Evolutionary conservation across 2,888 invertebrate genomes (phyloP).

Genomic region (Kryphioiulus occultus): DNA sequence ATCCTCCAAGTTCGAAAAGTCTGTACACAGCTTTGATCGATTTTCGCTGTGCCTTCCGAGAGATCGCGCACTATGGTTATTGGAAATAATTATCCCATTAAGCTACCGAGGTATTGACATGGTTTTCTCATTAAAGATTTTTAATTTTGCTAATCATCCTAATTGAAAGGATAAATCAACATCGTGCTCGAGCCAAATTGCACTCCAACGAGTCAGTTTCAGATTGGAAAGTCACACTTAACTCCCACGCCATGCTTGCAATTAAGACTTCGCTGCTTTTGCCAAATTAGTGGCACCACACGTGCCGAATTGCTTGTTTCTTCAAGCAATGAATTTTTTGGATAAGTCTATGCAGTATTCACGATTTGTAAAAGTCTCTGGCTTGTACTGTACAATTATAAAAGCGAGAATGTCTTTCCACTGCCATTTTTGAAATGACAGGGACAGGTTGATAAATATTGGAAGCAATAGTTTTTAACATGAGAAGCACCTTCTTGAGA

Average conservation of each 20-base stretch:
- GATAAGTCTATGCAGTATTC: too few relatives aligned
- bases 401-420: too few relatives aligned
- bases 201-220: not conserved
- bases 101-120: constrained; percentile 5
- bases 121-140: not conserved
- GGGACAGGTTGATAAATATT: too few relatives aligned
- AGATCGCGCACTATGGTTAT: not conserved
- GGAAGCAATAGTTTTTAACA: too few relatives aligned
- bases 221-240: not conserved
- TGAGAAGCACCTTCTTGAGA: too few relatives aligned
- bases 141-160: constrained; percentile 5
- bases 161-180: constrained; percentile 5
- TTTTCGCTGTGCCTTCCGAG: not conserved
- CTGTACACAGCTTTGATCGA: not conserved
- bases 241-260: not conserved
- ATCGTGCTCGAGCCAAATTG: not conserved
- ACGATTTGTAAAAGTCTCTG: too few relatives aligned
- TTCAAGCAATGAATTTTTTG: not conserved
- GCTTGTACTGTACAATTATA: too few relatives aligned
- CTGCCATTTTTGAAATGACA: too few relatives aligned
- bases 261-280: not conserved
- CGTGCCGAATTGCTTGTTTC: not conserved
- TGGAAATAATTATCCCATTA: not conserved
- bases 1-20: not conserved
- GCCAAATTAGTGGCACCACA: not conserved